Evolutionary conservation across 2,113 vertebrate species (phyloP).

Genomic region (Ibidorhyncha struthersii): DNA sequence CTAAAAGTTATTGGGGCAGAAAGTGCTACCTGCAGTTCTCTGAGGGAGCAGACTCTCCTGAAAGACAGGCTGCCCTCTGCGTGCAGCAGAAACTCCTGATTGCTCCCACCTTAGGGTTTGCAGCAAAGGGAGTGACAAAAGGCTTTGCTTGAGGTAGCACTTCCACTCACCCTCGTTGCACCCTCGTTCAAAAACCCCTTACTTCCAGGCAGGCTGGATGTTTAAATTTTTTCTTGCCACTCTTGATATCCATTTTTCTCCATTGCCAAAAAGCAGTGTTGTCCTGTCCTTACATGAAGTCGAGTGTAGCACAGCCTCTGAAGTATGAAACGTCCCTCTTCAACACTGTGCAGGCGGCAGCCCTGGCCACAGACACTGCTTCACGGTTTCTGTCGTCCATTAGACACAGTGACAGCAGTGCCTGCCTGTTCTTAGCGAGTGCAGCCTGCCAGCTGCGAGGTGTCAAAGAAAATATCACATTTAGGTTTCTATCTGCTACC

Average conservation of each 20-base stretch:
- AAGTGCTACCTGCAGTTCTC: not conserved
- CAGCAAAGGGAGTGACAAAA: not conserved
- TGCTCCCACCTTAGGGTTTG: not conserved
- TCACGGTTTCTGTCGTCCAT: not conserved
- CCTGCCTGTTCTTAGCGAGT: not conserved
- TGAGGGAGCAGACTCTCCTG: not conserved
- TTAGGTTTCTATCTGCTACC: not conserved
- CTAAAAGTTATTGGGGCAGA: not conserved
- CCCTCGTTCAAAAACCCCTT: not conserved
- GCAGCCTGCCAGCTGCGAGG: not conserved
- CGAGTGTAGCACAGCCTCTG: not conserved
- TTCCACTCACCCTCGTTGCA: not conserved
- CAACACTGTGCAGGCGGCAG: not conserved
- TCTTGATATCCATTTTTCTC: not conserved
- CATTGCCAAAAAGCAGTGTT: not conserved
- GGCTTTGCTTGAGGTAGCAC: accelerated
- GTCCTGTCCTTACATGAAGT: not conserved
- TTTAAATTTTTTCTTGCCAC: not conserved
- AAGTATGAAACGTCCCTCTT: not conserved
- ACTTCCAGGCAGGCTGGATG: not conserved
- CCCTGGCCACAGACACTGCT: not conserved
- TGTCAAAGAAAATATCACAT: not conserved
- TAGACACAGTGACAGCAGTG: not conserved
- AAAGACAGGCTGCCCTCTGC: not conserved
- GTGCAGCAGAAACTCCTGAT: not conserved